phyloP scores from a whole-genome alignment of 2,797 vertebrate species.

The Pseudochaenichthys georgianus region DNA sequence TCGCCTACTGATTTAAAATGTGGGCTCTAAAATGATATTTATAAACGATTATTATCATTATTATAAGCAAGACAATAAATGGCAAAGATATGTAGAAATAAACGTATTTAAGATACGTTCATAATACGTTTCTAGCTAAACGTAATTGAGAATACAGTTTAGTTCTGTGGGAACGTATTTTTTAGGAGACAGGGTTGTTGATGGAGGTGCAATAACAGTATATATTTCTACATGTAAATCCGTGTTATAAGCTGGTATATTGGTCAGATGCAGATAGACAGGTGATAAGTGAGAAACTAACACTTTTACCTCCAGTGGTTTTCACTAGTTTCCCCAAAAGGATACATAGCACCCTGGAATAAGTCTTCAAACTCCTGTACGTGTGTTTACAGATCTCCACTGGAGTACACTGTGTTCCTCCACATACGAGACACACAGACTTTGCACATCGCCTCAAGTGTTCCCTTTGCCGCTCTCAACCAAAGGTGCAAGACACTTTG shows the following conservation, averaged over 20 bases:
- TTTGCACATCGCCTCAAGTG: constrained; percentile 61
- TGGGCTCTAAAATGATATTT: too few relatives aligned
- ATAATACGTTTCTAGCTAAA: too few relatives aligned
- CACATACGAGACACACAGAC: constrained; percentile 27
- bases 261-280: constrained; percentile 13
- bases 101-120: too few relatives aligned
- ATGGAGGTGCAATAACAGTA: too few relatives aligned
- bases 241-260: constrained; percentile 5
- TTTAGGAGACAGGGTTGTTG: too few relatives aligned
- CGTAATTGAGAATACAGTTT: too few relatives aligned
- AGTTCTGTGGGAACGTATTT: too few relatives aligned
- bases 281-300: constrained; percentile 2
- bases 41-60: too few relatives aligned
- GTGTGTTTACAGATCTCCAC: neutral
- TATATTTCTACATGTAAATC: constrained; percentile 13
- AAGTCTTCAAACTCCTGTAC: neutral
- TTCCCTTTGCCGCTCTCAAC: constrained; percentile 45
- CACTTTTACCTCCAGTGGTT: neutral
- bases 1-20: too few relatives aligned
- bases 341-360: constrained; percentile 6
- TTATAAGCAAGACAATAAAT: too few relatives aligned
- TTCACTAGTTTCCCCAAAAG: constrained; percentile 1
- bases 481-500: constrained; percentile 59
- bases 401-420: neutral
- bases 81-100: too few relatives aligned